These are phyloP conservation scores for Hesperophylax magnus DNA, from an alignment of 1,140 invertebrate species.

Conservation along the genomic window DNA sequence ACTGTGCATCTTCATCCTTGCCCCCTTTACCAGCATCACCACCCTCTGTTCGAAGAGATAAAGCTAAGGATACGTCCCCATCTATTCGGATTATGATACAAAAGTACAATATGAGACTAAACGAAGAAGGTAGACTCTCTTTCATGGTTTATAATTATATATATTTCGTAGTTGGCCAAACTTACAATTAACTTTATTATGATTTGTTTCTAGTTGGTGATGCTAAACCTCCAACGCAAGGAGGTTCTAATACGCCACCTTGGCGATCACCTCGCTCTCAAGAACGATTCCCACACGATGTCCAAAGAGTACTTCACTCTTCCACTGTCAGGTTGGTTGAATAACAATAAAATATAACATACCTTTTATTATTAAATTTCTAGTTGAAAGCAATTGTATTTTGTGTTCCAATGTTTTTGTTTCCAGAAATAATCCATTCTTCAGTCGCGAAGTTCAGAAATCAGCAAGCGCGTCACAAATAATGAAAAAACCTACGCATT, in stretches of 20 bases:
- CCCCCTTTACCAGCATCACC: slow-evolving; percentile 71
- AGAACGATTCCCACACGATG: slow-evolving; percentile 54
- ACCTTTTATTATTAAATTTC: neutral
- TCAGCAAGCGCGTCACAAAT: slow-evolving; percentile 71
- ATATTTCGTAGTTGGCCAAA: neutral
- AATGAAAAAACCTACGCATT: slow-evolving; percentile 54
- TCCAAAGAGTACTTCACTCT: slow-evolving; percentile 39
- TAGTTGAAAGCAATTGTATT: neutral
- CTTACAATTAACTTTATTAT: neutral
- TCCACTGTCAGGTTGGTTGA: slow-evolving; percentile 40
- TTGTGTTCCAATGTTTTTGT: neutral
- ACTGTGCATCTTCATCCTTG: slow-evolving; percentile 58
- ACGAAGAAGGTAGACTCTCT: slow-evolving; percentile 66
- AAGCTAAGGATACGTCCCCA: slow-evolving; percentile 75
- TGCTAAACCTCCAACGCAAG: slow-evolving; percentile 31
- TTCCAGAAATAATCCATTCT: slow-evolving; percentile 69
- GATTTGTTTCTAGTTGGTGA: slow-evolving; percentile 36
- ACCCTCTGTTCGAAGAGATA: slow-evolving; percentile 70
- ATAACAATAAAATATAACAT: neutral
- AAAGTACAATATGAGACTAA: slow-evolving; percentile 75
- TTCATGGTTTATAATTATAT: neutral
- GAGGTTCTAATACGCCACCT: slow-evolving; percentile 47
- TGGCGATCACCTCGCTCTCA: slow-evolving; percentile 55
- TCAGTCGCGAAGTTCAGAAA: slow-evolving; percentile 71
- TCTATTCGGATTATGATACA: slow-evolving; percentile 79